Evolutionary conservation across 2,113 vertebrate species (phyloP), one percentile per base, ranked within the genome.

Genomic region (Crotalus helleri): DNA sequence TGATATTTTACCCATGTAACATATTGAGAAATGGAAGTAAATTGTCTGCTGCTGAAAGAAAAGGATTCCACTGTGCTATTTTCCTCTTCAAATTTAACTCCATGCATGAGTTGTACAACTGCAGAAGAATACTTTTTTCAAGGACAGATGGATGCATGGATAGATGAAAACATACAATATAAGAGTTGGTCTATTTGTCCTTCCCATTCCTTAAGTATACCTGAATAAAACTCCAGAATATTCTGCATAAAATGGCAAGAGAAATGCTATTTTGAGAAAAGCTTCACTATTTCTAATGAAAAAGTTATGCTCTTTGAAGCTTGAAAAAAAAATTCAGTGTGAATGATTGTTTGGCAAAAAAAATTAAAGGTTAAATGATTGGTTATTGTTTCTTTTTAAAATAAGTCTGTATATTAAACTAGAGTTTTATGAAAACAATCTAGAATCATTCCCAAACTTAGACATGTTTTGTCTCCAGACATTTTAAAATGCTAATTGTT

Each of bases 351-450:
- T 54, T 49, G 44, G 5, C 10, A 26, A 21, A 92, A 39, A 81
- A 81, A 33, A 81, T 81, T 39, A 44, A 81, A 81, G 7, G 0
- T 81, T 44, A 81, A 44, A 6, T 44, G 7, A 39, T 81, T 81
- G 33, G 7, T 81, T 81, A 4, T 17, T 85, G 33, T 26, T 33
- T 23, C 4, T 57, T 91, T 85, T 81, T 46, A 51, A 39, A 51
- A 85, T 44, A 53, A 94, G 90, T 90, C 93, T 74, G 92, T 19
- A 81, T 81, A 44, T 44, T 81, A 94, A 93, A 85, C 91, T 94
- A 94, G 93, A 26, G 23, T 94, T 91, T 74, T 92, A 94, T 93
- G 92, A 91, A 90, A 96, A 93, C 91, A 94, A 93, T 93, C 88
- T 94, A 93, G 94, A 95, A 91, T 96, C 94, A 89, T 92, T 89